phyloP scores from a whole-genome alignment of 2,888 invertebrate genomes.

The Hyppa rectilinea region DNA sequence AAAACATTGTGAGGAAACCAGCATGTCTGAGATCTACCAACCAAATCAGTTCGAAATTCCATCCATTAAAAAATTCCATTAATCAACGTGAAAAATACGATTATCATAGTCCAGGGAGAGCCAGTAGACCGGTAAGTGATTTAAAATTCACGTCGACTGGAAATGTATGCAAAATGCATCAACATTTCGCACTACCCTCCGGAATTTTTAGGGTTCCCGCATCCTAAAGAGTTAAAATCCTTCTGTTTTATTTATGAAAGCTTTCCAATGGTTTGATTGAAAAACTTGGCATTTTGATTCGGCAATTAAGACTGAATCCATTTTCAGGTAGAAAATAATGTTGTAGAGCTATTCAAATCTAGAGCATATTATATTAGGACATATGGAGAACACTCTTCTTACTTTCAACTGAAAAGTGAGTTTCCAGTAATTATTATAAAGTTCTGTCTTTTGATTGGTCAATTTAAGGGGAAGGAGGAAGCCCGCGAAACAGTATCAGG shows the following conservation, averaged over 20 bases:
- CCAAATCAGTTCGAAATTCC: constrained; percentile 12
- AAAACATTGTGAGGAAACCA: too few relatives aligned
- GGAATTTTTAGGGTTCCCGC: constrained; percentile 58
- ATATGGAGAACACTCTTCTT: too few relatives aligned
- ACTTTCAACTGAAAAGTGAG: too few relatives aligned
- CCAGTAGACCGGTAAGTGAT: constrained; percentile 66
- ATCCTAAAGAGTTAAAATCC: constrained; percentile 42
- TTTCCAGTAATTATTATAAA: too few relatives aligned
- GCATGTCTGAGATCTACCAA: too few relatives aligned
- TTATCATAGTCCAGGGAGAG: constrained; percentile 47
- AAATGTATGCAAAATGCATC: constrained; percentile 82
- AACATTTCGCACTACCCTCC: constrained; percentile 68
- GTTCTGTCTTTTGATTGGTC: too few relatives aligned
- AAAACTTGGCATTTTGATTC: constrained; percentile 3
- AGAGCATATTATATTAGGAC: too few relatives aligned
- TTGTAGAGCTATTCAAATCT: neutral
- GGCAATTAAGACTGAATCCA: neutral
- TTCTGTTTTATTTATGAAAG: constrained; percentile 47
- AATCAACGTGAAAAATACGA: constrained; percentile 51
- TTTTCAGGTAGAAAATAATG: neutral
- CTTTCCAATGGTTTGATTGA: constrained; percentile 38
- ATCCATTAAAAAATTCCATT: constrained; percentile 47
- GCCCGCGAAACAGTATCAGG: too few relatives aligned
- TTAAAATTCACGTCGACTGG: constrained; percentile 75
- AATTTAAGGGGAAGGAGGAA: too few relatives aligned